Evolutionary conservation across 2,888 invertebrate genomes (phyloP), one percentile per base, ranked within the genome.

Genomic region (Sturmia bella): DNA sequence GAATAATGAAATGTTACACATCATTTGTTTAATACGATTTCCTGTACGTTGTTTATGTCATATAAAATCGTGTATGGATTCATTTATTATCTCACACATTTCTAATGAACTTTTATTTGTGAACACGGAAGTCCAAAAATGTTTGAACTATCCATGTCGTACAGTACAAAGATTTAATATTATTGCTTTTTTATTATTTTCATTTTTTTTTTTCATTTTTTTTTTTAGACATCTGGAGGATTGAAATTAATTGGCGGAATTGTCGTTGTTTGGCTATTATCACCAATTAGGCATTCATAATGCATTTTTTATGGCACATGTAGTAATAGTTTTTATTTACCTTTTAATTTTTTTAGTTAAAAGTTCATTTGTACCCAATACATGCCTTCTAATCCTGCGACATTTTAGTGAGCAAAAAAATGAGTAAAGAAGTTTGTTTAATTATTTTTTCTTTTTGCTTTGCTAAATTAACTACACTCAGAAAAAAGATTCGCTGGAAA

Each of bases 11-110:
- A 56, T 66, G 82, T 82, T 82, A 78, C 82, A 82, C 82, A 74
- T 78, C 82, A 72, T 78, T 82, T 74, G 74, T 64, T 70, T 82
- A 82, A 82, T 43, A 78, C 82, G 82, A 82, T 82, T 82, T 82
- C 82, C 82, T 82, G 82, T 75, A 21, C 21, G 15, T 59, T 59
- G 17, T 66, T 59, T 52, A 59, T 79, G 78, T 72, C 72, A 59
- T 15, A 24, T 43, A 56, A 79, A 66, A 66, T 66, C 32, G 32
- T 7, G 5, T 52, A 79, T 79, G 73, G 72, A 79, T 73, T 52
- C 52, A 45, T 79, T 57, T 64, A 50, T 66, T 79, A 32, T 32
- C 32, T 32, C 73, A 79, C 59, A 73, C 72, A 79, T 79, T 79
- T 79, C 66, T 39, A 79, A 79, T 73, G 27, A 56, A 11, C 56